Evolutionary conservation across 1,140 invertebrate genomes (phyloP).

Genomic region (Periplaneta americana): DNA sequence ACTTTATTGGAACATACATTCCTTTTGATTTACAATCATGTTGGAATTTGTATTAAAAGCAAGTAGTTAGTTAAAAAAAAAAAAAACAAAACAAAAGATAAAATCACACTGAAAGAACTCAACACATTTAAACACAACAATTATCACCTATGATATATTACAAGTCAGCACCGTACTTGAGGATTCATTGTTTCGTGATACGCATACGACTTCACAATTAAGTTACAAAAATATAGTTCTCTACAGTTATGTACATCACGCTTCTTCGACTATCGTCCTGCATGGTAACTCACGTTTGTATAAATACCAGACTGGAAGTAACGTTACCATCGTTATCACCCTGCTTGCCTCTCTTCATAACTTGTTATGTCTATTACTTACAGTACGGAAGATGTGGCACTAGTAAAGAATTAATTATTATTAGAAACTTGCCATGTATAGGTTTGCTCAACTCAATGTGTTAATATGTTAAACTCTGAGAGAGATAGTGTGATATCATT

Average conservation of each 20-base stretch:
- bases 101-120: not conserved
- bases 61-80: not conserved
- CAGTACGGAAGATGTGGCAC: not conserved
- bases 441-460: slow-evolving; percentile 35
- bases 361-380: not conserved
- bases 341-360: not conserved
- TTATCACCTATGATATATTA: not conserved
- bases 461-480: slow-evolving; percentile 1
- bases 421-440: slow-evolving; percentile 39
- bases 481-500: slow-evolving; percentile 14
- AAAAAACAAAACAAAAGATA: not conserved
- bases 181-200: not conserved
- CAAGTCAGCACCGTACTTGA: not conserved
- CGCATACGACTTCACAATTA: not conserved
- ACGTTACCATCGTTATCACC: not conserved
- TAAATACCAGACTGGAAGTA: not conserved
- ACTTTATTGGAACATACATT: not conserved
- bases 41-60: not conserved
- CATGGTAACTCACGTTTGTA: not conserved
- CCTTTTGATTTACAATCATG: not conserved
- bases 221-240: not conserved
- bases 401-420: slow-evolving; percentile 35
- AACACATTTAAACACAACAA: not conserved
- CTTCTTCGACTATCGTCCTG: slow-evolving; percentile 17
- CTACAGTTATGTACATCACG: not conserved